Evolutionary conservation across 1,140 invertebrate genomes (phyloP), one percentile per base, ranked within the genome.

Genomic region (Cydia splendana): DNA sequence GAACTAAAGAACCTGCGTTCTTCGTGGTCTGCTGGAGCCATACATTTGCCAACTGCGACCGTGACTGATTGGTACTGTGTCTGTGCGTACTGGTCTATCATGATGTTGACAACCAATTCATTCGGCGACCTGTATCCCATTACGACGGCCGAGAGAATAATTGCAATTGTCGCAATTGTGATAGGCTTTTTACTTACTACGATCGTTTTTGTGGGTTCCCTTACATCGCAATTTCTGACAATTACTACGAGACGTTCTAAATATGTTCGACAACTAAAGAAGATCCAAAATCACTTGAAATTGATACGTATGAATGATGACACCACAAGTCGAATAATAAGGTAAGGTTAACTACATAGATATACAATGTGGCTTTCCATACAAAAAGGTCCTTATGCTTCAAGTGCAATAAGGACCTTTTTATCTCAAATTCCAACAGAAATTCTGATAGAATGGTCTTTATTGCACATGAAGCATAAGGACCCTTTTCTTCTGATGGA

Each of bases 171-270:
- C n/a, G 87, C 89, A 18, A 86, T 89, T 34, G 77, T 94, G 69
- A 57, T 92, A 34, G 93, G 93, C 7, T 93, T 92, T 81, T 77
- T 89, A 62, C 74, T 93, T n/a, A 91, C 89, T 48, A 90, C 90
- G 13, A 84, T 92, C 75, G 88, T 91, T 13, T 92, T 92, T 78
- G 90, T 91, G 51, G 92, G 91, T 65, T 93, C 91, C 6, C 79
- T 93, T 34, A 93, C 91, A 53, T 93, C 91, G n/a, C 87, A 90
- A 48, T 93, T 93, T 77, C 91, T 93, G 80, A 91, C 89, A 24
- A 88, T 92, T 75, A 91, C 88, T 10, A 90, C 88, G 15, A 84
- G 91, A 77, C 87, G 91, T 24, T 85, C 91, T 6, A 88, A 87
- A 75, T 93, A 93, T 77, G 88, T 92, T 10, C 81, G 87, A 51